Evolutionary conservation across 2,888 invertebrate genomes (phyloP).

Genomic region (Trimorus sp.): DNA sequence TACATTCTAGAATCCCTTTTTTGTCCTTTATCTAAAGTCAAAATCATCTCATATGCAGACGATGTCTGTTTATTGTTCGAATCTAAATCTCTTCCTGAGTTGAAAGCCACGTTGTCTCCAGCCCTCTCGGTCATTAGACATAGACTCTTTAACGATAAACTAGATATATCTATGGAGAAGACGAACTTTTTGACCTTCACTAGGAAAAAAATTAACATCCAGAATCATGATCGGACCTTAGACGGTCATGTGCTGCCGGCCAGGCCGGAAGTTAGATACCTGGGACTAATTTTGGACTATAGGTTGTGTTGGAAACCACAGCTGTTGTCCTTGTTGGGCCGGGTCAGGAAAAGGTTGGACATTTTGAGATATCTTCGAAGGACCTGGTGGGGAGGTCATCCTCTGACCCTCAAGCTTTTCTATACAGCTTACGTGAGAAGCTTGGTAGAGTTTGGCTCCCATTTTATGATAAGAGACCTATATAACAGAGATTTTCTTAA

Average conservation of each 20-base stretch:
- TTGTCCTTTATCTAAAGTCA: not conserved
- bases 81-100: not conserved
- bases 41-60: not conserved
- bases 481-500: not conserved
- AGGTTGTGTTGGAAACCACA: not conserved
- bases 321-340: too few relatives aligned
- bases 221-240: too few relatives aligned
- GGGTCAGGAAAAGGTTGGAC: not conserved
- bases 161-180: too few relatives aligned
- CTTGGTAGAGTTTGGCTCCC: not conserved
- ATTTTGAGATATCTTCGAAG: constrained; percentile 7
- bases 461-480: not conserved
- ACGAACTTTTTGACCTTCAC: not conserved
- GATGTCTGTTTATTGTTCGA: not conserved
- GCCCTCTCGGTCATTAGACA: too few relatives aligned
- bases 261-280: not conserved
- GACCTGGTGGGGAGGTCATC: constrained; percentile 7
- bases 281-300: not conserved
- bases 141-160: too few relatives aligned
- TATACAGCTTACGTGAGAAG: constrained; percentile 7
- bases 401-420: constrained; percentile 1
- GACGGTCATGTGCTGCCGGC: too few relatives aligned
- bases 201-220: too few relatives aligned
- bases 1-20: constrained; percentile 2
- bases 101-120: not conserved